Conservation (phyloP, 2,888 invertebrate species). For the Amiota mariae region DNA sequence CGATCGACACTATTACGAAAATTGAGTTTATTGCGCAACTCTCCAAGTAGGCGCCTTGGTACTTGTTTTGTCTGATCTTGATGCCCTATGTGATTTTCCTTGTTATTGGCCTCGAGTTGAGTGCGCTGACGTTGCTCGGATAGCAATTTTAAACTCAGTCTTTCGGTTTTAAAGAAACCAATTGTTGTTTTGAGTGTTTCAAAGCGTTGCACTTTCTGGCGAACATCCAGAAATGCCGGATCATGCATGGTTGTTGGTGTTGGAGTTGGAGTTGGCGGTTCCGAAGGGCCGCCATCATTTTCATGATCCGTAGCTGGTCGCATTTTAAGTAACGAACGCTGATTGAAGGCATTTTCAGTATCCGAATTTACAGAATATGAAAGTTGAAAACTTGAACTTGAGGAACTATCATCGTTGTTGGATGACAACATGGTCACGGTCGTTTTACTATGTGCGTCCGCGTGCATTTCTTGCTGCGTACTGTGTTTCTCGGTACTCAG, state of each 20-base stretch:
- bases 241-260: conserved; percentile 43
- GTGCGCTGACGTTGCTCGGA: conserved; percentile 52
- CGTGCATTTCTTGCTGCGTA: conserved; percentile 43
- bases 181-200: conserved; percentile 59
- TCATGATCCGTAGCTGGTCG: conserved; percentile 32
- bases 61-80: not conserved
- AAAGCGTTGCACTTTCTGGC: conserved; percentile 65
- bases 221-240: conserved; percentile 64
- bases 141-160: conserved; percentile 50
- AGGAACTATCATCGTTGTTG: conserved; percentile 49
- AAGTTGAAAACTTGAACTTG: conserved; percentile 59
- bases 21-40: conserved; percentile 15
- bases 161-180: conserved; percentile 50
- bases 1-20: conserved; percentile 32
- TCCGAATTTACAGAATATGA: conserved; percentile 70
- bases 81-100: conserved; percentile 8
- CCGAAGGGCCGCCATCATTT: conserved; percentile 4
- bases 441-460: conserved; percentile 36
- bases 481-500: conserved; percentile 51
- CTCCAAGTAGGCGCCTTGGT: not conserved
- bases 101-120: conserved; percentile 42
- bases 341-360: conserved; percentile 67
- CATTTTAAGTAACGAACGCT: conserved; percentile 63
- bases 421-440: conserved; percentile 36
- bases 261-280: not conserved